Evolutionary conservation across 2,797 vertebrate genomes (phyloP), one percentile per base, ranked within the genome.

Genomic region (Centroberyx gerrardi): DNA sequence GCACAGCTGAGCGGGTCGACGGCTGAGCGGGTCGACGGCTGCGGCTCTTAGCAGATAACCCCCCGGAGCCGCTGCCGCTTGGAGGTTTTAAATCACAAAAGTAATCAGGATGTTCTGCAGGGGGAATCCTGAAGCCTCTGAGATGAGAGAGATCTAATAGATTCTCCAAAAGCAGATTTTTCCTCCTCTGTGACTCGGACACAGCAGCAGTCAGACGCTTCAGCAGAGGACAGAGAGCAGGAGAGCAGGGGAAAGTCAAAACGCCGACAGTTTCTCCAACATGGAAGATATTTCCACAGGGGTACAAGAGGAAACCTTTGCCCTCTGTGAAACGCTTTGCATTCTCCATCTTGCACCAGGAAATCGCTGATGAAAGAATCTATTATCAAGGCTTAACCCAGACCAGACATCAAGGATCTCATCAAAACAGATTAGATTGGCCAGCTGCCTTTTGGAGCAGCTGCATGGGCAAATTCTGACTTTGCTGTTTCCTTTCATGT

Each of bases 11-110:
- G 29, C 31, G 55, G 49, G 66, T 51, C 29, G 0, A 56, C 33
- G 7, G 67, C 2, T 51, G 15, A 48, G 29, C 31, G 55, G 49
- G 66, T 51, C 29, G 0, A 33, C 62, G 8, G 42, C 52, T 33
- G 2, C 52, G 51, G 68, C 53, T 81, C 68, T 36, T 13, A 62
- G 69, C 42, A 69, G 76, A 83, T 83, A 77, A 65, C 15, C 48
- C 56, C 29, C 28, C 72, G 9, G 54, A 84, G 61, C 62, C 46
- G 33, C 68, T 9, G 27, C 31, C 15, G 27, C 70, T 62, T 31
- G 9, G 61, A 22, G 38, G 12, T 70, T 83, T 73, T 52, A 72
- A 76, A 80, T 82, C 65, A 40, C 48, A 55, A 85, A 83, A 78
- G 54, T 70, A 76, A 82, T 76, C 74, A 15, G 38, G 64, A 14